Conservation (phyloP, 2,113 vertebrate genomes). For the Cololabis saira region DNA sequence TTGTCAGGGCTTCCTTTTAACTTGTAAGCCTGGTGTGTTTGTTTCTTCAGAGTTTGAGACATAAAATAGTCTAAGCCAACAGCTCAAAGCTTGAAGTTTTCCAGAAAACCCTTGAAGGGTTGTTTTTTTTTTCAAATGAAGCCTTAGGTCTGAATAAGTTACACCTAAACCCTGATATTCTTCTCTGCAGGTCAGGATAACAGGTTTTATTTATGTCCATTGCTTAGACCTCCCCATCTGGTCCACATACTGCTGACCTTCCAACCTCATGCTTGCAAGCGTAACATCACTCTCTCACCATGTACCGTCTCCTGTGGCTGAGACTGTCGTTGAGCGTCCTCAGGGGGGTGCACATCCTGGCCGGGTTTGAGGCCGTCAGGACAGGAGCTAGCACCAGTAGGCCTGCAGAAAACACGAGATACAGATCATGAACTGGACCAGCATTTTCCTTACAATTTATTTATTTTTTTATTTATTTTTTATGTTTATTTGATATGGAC, state of each 20-base stretch:
- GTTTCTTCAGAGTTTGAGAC: too few species aligned
- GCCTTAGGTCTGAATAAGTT: too few species aligned
- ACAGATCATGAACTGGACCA: background rate
- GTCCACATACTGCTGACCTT: background rate
- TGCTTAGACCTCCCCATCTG: background rate
- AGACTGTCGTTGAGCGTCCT: slow-evolving; percentile 74
- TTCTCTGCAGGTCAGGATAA: background rate
- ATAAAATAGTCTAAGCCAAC: too few species aligned
- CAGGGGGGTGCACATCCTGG: slow-evolving; percentile 72
- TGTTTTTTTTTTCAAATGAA: too few species aligned
- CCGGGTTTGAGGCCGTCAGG: slow-evolving; percentile 29
- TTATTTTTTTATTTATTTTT: too few species aligned
- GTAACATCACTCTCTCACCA: slow-evolving; percentile 71
- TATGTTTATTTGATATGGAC: too few species aligned
- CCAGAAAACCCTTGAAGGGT: too few species aligned
- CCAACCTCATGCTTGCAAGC: background rate
- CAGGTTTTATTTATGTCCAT: background rate
- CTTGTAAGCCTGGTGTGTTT: too few species aligned
- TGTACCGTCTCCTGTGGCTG: slow-evolving; percentile 73
- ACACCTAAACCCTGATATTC: background rate
- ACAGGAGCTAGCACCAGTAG: slow-evolving; percentile 63
- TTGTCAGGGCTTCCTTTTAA: too few species aligned
- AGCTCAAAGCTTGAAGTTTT: too few species aligned
- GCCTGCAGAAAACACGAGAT: slow-evolving; percentile 53
- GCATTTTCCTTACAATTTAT: background rate